Percentiles rank a stretch among this genome's conserved stretches.
These are phyloP conservation scores for Halictus quadricinctus DNA, from an alignment of 2,888 invertebrate species.

Conservation along the genomic window DNA sequence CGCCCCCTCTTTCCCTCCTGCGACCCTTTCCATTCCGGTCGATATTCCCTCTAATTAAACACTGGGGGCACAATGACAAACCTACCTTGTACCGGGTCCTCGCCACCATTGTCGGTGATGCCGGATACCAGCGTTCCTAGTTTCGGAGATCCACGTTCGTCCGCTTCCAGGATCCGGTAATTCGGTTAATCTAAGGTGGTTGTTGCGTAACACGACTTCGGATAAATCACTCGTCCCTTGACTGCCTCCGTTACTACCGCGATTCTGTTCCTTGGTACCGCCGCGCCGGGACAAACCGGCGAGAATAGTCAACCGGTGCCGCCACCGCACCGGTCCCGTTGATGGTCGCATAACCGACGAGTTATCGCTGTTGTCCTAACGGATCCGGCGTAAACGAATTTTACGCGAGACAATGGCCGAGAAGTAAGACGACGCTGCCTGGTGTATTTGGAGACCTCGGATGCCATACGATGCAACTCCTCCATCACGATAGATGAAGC, in stretches of 20 bases:
- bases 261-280: conserved; percentile 47
- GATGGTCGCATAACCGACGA: conserved; percentile 3
- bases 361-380: neutral
- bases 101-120: conserved; percentile 55
- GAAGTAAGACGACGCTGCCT: neutral
- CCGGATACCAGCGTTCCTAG: conserved; percentile 49
- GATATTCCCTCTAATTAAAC: conserved; percentile 80
- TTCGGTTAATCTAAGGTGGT: conserved; percentile 79
- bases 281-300: conserved; percentile 20
- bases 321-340: neutral
- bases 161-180: conserved; percentile 73
- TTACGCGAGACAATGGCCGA: neutral
- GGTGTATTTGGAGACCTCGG: neutral
- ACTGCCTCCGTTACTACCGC: conserved; percentile 59
- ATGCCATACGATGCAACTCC: neutral
- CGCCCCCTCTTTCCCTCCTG: conserved; percentile 10
- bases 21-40: conserved; percentile 72
- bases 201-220: conserved; percentile 74
- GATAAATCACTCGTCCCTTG: conserved; percentile 77
- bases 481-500: neutral
- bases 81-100: conserved; percentile 72
- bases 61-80: conserved; percentile 79
- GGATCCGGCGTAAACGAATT: neutral
- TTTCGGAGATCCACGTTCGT: conserved; percentile 27
- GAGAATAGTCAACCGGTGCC: conserved; percentile 5